Evolutionary conservation across 2,797 vertebrate genomes (phyloP).

Genomic region (Schizopygopsis malacanthus): DNA sequence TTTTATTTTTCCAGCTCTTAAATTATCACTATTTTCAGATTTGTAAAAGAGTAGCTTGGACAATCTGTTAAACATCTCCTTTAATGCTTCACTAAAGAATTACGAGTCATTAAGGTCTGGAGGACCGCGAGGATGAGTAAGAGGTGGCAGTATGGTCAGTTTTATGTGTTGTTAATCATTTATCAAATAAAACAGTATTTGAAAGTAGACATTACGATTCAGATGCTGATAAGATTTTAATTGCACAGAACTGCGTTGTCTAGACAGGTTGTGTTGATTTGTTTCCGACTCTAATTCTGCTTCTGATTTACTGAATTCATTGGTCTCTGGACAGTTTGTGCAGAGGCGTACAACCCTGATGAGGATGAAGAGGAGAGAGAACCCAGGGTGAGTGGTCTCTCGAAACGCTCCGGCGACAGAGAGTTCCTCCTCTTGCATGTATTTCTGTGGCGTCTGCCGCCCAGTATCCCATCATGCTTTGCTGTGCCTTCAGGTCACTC

Average conservation of each 20-base stretch:
- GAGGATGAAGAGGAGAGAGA: conserved; percentile 97
- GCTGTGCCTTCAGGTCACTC: conserved; percentile 84
- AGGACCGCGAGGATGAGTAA: not conserved
- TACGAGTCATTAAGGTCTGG: not conserved
- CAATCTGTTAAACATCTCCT: not conserved
- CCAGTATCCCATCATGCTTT: conserved; percentile 30
- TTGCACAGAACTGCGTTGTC: not conserved
- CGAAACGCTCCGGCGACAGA: not conserved
- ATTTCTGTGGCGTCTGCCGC: conserved; percentile 9
- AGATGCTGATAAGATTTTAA: not conserved
- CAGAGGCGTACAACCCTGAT: conserved; percentile 98
- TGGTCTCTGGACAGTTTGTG: conserved; percentile 83
- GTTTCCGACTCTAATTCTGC: conserved; percentile 16
- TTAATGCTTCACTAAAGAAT: not conserved
- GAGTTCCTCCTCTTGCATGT: not conserved
- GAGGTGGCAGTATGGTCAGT: too few relatives aligned
- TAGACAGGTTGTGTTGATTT: conserved; percentile 8
- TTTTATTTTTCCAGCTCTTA: not conserved
- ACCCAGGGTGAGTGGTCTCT: conserved; percentile 82
- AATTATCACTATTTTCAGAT: not conserved
- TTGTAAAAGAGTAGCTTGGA: conserved; percentile 1
- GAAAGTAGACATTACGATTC: not conserved
- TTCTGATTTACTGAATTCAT: conserved; percentile 18
- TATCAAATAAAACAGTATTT: not conserved
- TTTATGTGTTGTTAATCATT: not conserved